Evolutionary conservation across 2,888 invertebrate genomes (phyloP).

Genomic region (Mesorhabditis spiculigera): DNA sequence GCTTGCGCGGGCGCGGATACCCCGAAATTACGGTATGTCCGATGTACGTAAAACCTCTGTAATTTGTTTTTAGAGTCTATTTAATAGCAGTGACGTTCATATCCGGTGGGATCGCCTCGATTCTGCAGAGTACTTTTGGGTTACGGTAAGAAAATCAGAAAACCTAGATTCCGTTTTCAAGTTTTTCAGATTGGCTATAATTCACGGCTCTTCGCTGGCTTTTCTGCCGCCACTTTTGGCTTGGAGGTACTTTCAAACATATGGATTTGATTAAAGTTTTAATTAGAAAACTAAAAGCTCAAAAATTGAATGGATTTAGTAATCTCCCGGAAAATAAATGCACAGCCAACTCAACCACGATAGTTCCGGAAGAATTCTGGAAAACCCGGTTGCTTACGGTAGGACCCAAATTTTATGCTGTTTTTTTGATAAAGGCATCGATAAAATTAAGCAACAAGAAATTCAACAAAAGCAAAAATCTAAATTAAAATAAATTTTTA

Average conservation of each 20-base stretch:
- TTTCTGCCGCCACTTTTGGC: constrained; percentile 51
- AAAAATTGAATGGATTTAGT: neutral
- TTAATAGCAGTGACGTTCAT: constrained; percentile 51
- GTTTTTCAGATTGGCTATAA: constrained; percentile 37
- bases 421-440: neutral
- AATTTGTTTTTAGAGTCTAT: constrained; percentile 30
- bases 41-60: too few species aligned
- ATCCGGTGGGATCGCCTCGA: constrained; percentile 45
- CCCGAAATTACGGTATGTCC: constrained; percentile 34
- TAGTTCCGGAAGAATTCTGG: neutral
- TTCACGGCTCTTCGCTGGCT: constrained; percentile 51
- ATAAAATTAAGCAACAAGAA: neutral
- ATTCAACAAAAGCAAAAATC: neutral
- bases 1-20: constrained; percentile 45
- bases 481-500: constrained; percentile 20
- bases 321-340: neutral
- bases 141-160: constrained; percentile 22
- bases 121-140: constrained; percentile 49
- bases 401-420: constrained; percentile 5
- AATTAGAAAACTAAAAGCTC: neutral
- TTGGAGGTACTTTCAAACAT: constrained; percentile 32
- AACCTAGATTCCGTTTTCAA: too few species aligned
- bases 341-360: neutral
- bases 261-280: constrained; percentile 29
- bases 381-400: neutral